Evolutionary conservation across 1,140 invertebrate species (phyloP), one percentile per base, ranked within the genome.

Genomic region (Cydia pomonella): DNA sequence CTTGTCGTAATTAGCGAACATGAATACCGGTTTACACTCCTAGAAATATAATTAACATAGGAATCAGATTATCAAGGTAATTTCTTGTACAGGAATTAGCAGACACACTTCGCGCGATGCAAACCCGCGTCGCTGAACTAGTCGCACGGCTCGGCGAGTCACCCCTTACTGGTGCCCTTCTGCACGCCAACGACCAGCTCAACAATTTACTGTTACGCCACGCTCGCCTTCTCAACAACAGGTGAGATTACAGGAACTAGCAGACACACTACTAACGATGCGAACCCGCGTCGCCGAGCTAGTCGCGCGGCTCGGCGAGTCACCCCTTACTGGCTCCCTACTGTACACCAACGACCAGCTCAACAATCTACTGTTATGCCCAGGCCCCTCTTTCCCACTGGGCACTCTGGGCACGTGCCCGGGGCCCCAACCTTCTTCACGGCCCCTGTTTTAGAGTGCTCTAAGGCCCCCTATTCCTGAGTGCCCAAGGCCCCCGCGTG

Each of bases 161-260:
- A 77, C 97, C 98, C 94, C 93, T 99, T 63, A 98, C 97, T 10
- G 97, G 96, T 78, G 98, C 99, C 89, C 94, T 99, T 29, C 94
- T 99, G 50, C 94, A 97, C 77, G 95, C 99, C 21, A 99, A 99
- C 87, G 98, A 99, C 91, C 97, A 98, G 87, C 92, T 99, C 76
- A 99, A 99, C 85, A 98, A 98, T 93, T 90, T 98, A 27, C 99
- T 99, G 87, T 93, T 98, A 76, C 95, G 98, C 82, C 96, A 97
- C 84, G 94, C 95, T 72, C 94, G 96, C 29, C 97, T 96, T 88
- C 95, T 95, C 76, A 97, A 69, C 29, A 69, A 69, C 29, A 69
- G 64, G 64, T 59, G 5, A 18, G 44, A 3, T 47, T 47, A 10
- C 84, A 98, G 96, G 97, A 99, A 90, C 92, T 99, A 13, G 59